Percentiles rank a stretch among this genome's conserved stretches.
Evolutionary conservation across 2,888 invertebrate genomes (phyloP).

Genomic region (Notodonta ziczac): DNA sequence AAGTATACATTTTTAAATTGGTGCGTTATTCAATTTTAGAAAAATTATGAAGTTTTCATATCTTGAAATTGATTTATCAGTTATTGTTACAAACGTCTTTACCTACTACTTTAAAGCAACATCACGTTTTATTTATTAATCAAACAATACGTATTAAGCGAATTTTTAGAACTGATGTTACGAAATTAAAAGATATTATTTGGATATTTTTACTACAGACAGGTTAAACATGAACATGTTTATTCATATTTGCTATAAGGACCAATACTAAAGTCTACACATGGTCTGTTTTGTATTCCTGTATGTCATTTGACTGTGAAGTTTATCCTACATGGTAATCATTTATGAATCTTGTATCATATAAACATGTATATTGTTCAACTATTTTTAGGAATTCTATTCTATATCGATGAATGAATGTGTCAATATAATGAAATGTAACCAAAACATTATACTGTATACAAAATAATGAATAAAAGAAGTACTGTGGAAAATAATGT

Average conservation of each 20-base stretch:
- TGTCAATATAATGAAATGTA: conserved; percentile 82
- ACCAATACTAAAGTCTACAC: conserved; percentile 69
- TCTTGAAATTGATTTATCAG: conserved; percentile 5
- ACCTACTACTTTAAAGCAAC: conserved; percentile 16
- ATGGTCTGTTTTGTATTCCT: conserved; percentile 63
- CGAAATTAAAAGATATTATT: conserved; percentile 55
- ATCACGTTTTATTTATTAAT: conserved; percentile 31
- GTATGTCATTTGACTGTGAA: conserved; percentile 63
- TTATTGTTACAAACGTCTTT: conserved; percentile 18
- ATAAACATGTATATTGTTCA: conserved; percentile 80
- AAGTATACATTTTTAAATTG: conserved; percentile 38
- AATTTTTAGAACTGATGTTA: conserved; percentile 37
- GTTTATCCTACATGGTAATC: conserved; percentile 59
- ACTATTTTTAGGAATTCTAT: conserved; percentile 77
- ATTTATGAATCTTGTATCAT: conserved; percentile 77
- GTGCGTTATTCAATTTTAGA: conserved; percentile 45
- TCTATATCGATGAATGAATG: conserved; percentile 41
- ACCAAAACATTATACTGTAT: conserved; percentile 80
- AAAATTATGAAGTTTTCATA: not conserved
- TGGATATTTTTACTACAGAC: conserved; percentile 51
- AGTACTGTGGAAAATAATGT: conserved; percentile 67
- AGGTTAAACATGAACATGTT: conserved; percentile 34
- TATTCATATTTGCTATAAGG: conserved; percentile 61
- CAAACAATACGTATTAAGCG: conserved; percentile 18
- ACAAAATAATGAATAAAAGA: conserved; percentile 78